These are phyloP conservation scores for Agonopterix subpropinquella DNA, from an alignment of 2,888 invertebrate genomes.

Conservation along the genomic window DNA sequence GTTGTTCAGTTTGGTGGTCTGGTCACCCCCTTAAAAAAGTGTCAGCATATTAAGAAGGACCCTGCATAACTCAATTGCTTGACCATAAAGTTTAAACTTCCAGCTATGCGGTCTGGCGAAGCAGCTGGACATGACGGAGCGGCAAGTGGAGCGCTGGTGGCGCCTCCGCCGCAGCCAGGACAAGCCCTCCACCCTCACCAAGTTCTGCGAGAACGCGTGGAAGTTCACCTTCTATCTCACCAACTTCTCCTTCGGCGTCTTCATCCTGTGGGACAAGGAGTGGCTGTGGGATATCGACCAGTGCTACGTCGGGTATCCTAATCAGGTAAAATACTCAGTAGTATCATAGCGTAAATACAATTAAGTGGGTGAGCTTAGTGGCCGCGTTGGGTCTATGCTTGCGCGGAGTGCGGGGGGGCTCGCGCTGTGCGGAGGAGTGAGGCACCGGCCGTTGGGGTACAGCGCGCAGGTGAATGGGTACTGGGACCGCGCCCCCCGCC, in stretches of 20 bases:
- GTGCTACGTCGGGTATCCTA: conserved; percentile 89
- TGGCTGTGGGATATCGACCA: conserved; percentile 96
- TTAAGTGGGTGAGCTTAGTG: too few species aligned
- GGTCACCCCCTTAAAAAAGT: too few species aligned
- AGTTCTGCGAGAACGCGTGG: conserved; percentile 97
- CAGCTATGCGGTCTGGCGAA: conserved; percentile 85
- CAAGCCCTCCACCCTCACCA: conserved; percentile 91
- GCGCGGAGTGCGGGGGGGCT: too few species aligned
- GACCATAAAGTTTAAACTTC: conserved; percentile 13
- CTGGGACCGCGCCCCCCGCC: too few species aligned
- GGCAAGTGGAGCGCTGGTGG: conserved; percentile 95
- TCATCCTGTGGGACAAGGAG: conserved; percentile 91
- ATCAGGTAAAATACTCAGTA: conserved; percentile 74
- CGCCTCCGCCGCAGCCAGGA: conserved; percentile 89
- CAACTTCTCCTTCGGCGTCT: conserved; percentile 89
- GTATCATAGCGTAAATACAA: too few species aligned
- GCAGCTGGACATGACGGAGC: conserved; percentile 87
- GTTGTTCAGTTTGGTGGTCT: too few species aligned
- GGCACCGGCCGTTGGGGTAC: too few species aligned
- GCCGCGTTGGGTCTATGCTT: too few species aligned
- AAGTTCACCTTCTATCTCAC: conserved; percentile 90
- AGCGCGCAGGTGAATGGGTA: too few species aligned
- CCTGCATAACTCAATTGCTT: too few species aligned
- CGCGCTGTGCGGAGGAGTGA: too few species aligned
- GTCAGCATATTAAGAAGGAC: too few species aligned